phyloP scores from a whole-genome alignment of 2,888 invertebrate species.

The Oscheius sp. region DNA sequence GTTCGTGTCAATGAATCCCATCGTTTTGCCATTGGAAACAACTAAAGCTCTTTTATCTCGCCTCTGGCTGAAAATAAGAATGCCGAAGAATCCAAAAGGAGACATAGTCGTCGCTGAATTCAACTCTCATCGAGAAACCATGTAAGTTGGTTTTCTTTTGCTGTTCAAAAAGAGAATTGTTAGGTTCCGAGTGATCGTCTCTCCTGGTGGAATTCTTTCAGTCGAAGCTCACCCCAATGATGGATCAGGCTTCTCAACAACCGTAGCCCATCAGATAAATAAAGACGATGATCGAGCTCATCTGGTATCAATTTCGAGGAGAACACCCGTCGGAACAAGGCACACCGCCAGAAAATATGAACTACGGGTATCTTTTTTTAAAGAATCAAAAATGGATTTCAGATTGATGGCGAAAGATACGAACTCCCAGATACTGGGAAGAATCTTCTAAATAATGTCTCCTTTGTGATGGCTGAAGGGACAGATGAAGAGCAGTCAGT shows the following conservation, averaged over 20 bases:
- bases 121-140: constrained; percentile 47
- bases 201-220: constrained; percentile 37
- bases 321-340: constrained; percentile 50
- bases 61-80: constrained; percentile 46
- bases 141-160: constrained; percentile 27
- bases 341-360: constrained; percentile 46
- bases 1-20: constrained; percentile 36
- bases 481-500: constrained; percentile 36
- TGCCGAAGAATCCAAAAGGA: constrained; percentile 37
- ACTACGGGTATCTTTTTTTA: constrained; percentile 36
- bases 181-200: constrained; percentile 44
- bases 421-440: constrained; percentile 46
- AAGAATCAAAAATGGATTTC: constrained; percentile 4
- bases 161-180: too few species aligned
- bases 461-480: constrained; percentile 34
- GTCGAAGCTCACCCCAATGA: constrained; percentile 45
- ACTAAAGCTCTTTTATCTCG: constrained; percentile 42
- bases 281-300: constrained; percentile 47
- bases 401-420: constrained; percentile 48
- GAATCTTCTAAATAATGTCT: constrained; percentile 42
- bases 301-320: constrained; percentile 37
- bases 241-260: constrained; percentile 17
- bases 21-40: constrained; percentile 41
- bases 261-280: constrained; percentile 31
- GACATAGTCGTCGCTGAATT: constrained; percentile 42